phyloP scores from a whole-genome alignment of 2,113 vertebrate species.

The Daboia siamensis region DNA sequence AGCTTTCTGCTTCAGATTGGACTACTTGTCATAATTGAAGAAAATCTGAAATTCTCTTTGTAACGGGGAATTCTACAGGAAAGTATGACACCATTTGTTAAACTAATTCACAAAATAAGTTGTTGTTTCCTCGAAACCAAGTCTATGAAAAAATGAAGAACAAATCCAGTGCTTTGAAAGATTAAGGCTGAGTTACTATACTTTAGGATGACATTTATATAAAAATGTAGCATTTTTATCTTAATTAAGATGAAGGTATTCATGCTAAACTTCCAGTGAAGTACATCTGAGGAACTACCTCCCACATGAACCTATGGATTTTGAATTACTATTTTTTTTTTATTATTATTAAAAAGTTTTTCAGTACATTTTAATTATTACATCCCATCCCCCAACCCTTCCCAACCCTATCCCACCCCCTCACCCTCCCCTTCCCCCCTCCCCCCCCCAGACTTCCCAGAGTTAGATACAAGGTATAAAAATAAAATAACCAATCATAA shows the following conservation, averaged over 20 bases:
- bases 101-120: not conserved
- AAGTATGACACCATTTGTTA: not conserved
- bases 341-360: too few species aligned
- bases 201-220: not conserved
- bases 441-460: too few species aligned
- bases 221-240: not conserved
- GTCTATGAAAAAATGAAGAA: not conserved
- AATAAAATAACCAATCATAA: too few species aligned
- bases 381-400: too few species aligned
- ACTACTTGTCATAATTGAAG: not conserved
- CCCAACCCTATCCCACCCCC: too few species aligned
- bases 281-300: not conserved
- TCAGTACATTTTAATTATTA: too few species aligned
- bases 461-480: too few species aligned
- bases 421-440: too few species aligned
- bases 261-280: not conserved
- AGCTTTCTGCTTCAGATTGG: not conserved
- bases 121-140: not conserved
- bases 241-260: not conserved
- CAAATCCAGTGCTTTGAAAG: not conserved
- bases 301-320: not conserved
- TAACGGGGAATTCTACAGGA: not conserved
- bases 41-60: not conserved
- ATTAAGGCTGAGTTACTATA: not conserved
- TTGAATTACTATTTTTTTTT: not conserved